Evolutionary conservation across 2,113 vertebrate genomes (phyloP), one percentile per base, ranked within the genome.

Genomic region (Notiomystis cincta): DNA sequence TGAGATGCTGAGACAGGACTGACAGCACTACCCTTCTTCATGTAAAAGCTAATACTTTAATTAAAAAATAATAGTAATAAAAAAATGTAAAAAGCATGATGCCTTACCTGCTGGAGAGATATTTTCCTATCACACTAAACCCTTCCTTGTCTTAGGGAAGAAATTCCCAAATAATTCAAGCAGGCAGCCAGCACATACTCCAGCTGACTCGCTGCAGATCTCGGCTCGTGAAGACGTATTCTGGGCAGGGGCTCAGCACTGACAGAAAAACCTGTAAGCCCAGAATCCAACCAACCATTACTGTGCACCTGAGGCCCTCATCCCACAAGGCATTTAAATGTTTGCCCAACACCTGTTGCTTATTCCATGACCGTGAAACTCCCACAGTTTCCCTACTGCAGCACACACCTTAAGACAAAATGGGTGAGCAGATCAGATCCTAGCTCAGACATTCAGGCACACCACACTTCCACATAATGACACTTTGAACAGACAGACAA

Each of bases 271-370:
- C 53, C 62, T 64, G 61, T 37, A 76, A 75, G 67, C 38, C 82
- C 86, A 84, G 90, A 82, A 67, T 62, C 38, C 12, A 2, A 58
- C 28, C 82, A 71, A 44, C 13, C 35, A 38, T 25, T 21, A 10
- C 62, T 3, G n/a, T 4, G 28, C 19, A 93, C 37, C 58, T 1
- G 5, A 69, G 78, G 70, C 25, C 22, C 75, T 58, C 37, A 77
- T 83, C 72, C 82, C 76, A 89, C 40, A 42, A 54, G 33, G 30
- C 48, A 82, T 71, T 93, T 77, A 87, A 75, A 75, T 12, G 24
- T 30, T 92, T 95, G 77, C 86, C 60, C 75, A 93, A 80, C 53
- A 90, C 80, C 35, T 90, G 94, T 77, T 83, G 80, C 37, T 89
- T 60, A 73, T 57, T 44, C 51, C 69, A 84, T 8, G 15, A 19